These are phyloP conservation scores for Terrapene triunguis DNA, from an alignment of 2,113 vertebrate genomes.

Conservation along the genomic window DNA sequence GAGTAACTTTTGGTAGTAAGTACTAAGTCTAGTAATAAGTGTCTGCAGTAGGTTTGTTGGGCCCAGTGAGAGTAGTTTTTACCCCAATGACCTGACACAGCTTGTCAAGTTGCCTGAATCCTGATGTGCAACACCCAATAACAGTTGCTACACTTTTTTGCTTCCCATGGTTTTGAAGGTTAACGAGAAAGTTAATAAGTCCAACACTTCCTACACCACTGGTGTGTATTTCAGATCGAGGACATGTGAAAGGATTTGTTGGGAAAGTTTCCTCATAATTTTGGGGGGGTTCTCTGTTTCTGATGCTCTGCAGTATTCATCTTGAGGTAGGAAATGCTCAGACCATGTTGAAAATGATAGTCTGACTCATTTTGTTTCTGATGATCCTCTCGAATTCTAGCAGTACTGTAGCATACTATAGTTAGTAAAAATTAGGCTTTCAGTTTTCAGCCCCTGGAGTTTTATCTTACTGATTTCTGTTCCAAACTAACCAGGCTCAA, in stretches of 20 bases:
- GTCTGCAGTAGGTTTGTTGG: neutral
- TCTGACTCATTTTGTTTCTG: slow-evolving; percentile 4
- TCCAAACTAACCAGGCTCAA: neutral
- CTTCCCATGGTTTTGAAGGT: neutral
- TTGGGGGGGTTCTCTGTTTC: neutral
- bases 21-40: neutral
- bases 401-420: neutral
- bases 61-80: neutral
- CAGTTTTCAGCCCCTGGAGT: slow-evolving; percentile 27
- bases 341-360: neutral
- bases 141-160: neutral
- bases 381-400: neutral
- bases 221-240: neutral
- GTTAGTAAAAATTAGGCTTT: slow-evolving; percentile 28
- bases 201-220: neutral
- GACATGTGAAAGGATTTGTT: neutral
- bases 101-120: neutral
- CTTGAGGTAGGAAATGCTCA: neutral
- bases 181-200: neutral
- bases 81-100: neutral
- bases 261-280: neutral
- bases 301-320: neutral
- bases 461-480: slow-evolving; percentile 31
- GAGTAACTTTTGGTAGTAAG: neutral
- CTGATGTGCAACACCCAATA: neutral